Conservation (phyloP, 2,797 vertebrate species). For the Sebastes hubbsi region DNA sequence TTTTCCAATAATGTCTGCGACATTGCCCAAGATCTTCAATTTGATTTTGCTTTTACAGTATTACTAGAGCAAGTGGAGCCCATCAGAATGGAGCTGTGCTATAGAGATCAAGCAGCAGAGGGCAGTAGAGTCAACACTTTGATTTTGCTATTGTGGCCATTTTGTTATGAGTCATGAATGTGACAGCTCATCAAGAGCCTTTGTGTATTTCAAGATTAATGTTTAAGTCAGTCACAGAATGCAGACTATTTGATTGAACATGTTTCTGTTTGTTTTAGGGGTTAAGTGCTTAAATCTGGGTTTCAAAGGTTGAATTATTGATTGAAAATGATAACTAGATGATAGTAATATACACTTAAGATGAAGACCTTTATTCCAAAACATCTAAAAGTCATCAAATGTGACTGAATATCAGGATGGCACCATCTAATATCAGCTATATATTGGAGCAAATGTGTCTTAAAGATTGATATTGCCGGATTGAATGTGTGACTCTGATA, state of each 20-base stretch:
- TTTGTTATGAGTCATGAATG: conserved; percentile 17
- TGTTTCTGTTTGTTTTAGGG: not conserved
- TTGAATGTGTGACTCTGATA: not conserved
- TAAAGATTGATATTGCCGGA: not conserved
- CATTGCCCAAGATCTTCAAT: not conserved
- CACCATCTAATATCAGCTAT: not conserved
- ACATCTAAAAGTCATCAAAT: not conserved
- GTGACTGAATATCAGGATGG: not conserved
- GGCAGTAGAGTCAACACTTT: conserved; percentile 43
- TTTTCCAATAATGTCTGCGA: not conserved
- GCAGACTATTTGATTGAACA: not conserved
- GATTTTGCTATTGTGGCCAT: conserved; percentile 6
- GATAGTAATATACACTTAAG: not conserved
- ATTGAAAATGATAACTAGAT: not conserved
- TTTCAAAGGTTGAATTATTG: not conserved
- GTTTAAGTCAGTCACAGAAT: not conserved
- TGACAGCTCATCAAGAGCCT: not conserved
- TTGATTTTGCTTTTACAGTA: not conserved
- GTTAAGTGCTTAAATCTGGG: not conserved
- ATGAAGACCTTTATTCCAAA: not conserved
- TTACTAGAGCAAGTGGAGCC: not conserved
- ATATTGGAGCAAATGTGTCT: not conserved
- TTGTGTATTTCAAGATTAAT: not conserved
- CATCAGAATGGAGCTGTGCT: not conserved
- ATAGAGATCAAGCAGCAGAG: conserved; percentile 54